Percentiles rank a stretch among this genome's conserved stretches.
phyloP scores from a whole-genome alignment of 2,888 invertebrate genomes.

The Luperina testacea region DNA sequence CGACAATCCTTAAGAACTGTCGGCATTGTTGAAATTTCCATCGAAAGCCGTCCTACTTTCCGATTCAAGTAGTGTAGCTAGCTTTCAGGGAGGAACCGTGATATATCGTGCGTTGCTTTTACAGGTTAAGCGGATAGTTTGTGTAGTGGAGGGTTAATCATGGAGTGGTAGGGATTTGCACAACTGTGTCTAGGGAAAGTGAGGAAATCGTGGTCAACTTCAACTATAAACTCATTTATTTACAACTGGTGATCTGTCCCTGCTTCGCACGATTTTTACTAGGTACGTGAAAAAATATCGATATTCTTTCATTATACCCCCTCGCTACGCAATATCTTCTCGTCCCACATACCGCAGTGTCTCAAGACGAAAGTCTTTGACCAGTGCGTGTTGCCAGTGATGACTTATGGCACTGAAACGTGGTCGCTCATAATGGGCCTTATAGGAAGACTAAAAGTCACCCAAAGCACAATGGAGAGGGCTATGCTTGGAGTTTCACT shows the following conservation, averaged over 20 bases:
- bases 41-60: slow-evolving; percentile 63
- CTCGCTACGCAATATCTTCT: no score
- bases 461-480: no score
- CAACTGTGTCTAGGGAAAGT: neutral
- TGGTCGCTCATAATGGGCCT: no score
- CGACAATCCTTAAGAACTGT: slow-evolving; percentile 61
- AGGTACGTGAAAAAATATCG: no score
- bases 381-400: no score
- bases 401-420: no score
- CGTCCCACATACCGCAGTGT: no score
- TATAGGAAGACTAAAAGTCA: no score
- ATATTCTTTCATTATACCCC: no score
- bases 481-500: no score
- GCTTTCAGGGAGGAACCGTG: slow-evolving; percentile 23
- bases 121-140: slow-evolving; percentile 29
- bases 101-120: slow-evolving; percentile 36
- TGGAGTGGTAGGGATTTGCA: neutral
- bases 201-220: neutral
- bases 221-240: neutral
- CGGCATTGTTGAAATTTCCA: slow-evolving; percentile 62
- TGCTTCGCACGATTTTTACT: neutral
- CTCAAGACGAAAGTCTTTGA: no score
- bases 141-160: neutral
- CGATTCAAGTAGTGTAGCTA: slow-evolving; percentile 56
- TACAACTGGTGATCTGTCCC: neutral